Percentiles rank a stretch among this genome's conserved stretches.
These are phyloP conservation scores for Tethea ocularis DNA, from an alignment of 2,888 invertebrate genomes.

Conservation along the genomic window DNA sequence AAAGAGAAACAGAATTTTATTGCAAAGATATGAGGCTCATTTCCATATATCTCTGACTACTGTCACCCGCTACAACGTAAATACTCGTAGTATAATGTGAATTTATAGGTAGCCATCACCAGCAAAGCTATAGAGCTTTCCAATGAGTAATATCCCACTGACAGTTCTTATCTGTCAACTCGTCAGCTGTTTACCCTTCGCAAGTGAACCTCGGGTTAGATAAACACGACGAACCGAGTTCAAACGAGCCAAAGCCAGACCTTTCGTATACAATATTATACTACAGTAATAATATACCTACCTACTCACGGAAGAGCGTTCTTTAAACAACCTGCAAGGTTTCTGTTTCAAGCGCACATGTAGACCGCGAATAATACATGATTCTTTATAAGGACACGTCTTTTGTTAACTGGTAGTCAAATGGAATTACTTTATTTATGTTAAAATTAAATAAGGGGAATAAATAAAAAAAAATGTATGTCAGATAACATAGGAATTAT, in stretches of 20 bases:
- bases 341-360: constrained; percentile 4
- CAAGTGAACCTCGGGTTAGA: background rate
- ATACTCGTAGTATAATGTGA: no score
- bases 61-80: no score
- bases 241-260: background rate
- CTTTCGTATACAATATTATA: background rate
- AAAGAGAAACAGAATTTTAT: no score
- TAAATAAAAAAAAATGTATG: no score
- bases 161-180: background rate
- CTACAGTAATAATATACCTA: background rate
- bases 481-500: no score
- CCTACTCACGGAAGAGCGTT: background rate
- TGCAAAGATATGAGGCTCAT: no score
- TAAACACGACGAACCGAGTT: background rate
- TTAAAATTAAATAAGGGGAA: no score
- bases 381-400: background rate
- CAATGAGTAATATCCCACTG: background rate
- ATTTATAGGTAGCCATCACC: no score
- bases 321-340: constrained; percentile 1
- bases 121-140: no score
- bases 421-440: background rate
- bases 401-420: background rate
- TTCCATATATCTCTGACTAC: no score
- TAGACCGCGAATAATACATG: background rate
- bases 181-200: constrained; percentile 2